A percentile compares a stretch with the other conserved stretches of the same genome.
Evolutionary conservation across 2,888 invertebrate genomes (phyloP).

Genomic region (Hybos culiciformis): DNA sequence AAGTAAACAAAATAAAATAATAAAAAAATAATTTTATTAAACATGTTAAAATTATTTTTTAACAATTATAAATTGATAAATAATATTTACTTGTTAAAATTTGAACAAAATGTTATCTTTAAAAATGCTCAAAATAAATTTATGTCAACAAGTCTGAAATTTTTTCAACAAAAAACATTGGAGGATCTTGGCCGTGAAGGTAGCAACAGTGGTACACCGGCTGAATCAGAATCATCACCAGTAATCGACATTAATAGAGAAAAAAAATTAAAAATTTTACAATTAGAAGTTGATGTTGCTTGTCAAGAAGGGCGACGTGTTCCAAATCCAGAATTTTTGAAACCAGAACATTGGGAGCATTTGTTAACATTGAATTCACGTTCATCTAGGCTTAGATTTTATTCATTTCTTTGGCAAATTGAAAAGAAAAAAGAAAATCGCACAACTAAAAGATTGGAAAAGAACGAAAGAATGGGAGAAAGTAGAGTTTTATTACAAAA

Average conservation of each 20-base stretch:
- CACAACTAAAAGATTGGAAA: slow-evolving; percentile 32
- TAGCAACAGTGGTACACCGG: no score
- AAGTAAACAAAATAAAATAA: no score
- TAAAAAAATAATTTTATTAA: no score
- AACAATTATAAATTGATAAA: no score
- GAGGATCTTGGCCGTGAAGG: no score
- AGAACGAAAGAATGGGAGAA: slow-evolving; percentile 17
- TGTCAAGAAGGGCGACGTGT: slow-evolving; percentile 55
- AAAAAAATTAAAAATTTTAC: slow-evolving; percentile 50
- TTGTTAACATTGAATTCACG: slow-evolving; percentile 41
- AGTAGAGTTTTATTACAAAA: slow-evolving; percentile 23
- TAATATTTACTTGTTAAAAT: no score
- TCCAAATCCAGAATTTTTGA: slow-evolving; percentile 41
- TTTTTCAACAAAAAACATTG: no score
- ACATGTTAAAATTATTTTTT: no score
- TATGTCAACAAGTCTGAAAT: no score
- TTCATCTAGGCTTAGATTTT: slow-evolving; percentile 45
- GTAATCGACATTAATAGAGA: slow-evolving; percentile 30
- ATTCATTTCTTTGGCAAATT: slow-evolving; percentile 48
- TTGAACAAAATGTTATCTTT: no score
- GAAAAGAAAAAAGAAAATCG: slow-evolving; percentile 43
- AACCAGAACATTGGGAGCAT: slow-evolving; percentile 48
- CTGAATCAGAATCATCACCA: no score
- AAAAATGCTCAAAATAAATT: no score
- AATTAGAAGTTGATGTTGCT: slow-evolving; percentile 61